Percentiles rank a stretch among this genome's conserved stretches.
These are phyloP conservation scores for Pandemis corylana DNA, from an alignment of 2,888 invertebrate species.

Conservation along the genomic window DNA sequence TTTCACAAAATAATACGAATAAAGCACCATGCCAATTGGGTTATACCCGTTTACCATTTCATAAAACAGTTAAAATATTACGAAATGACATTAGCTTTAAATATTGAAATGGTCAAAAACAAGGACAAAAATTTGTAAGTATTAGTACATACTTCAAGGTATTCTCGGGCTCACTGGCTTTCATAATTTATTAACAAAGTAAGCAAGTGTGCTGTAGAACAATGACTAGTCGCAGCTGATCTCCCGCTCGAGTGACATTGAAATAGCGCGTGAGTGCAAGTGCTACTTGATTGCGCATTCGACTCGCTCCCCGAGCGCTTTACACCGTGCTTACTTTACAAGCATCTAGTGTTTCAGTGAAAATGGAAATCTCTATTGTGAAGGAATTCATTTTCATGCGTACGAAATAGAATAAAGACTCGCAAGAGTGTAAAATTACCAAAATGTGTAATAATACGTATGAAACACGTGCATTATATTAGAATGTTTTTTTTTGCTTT, in stretches of 20 bases:
- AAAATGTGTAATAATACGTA: neutral
- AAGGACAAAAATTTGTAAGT: neutral
- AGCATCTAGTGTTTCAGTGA: slow-evolving; percentile 27
- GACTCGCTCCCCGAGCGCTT: neutral
- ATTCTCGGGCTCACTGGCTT: slow-evolving; percentile 15
- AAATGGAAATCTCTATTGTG: slow-evolving; percentile 2
- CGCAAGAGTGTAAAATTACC: neutral
- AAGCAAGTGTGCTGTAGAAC: slow-evolving; percentile 12
- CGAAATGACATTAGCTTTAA: too few species aligned
- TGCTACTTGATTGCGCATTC: slow-evolving; percentile 23
- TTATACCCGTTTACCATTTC: neutral
- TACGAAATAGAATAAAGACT: neutral
- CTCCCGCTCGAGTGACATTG: slow-evolving; percentile 29
- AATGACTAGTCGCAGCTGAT: slow-evolving; percentile 25
- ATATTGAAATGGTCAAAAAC: neutral
- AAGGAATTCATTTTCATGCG: neutral
- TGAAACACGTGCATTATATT: neutral
- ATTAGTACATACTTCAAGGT: slow-evolving; percentile 32
- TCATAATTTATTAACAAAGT: slow-evolving; percentile 17
- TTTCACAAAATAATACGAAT: neutral
- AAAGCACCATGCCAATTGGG: neutral
- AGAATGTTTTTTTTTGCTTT: neutral
- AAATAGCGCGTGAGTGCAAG: slow-evolving; percentile 17
- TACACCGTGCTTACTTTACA: slow-evolving; percentile 23
- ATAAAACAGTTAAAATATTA: too few species aligned